phyloP scores from a whole-genome alignment of 2,888 invertebrate genomes.

The Lasioglossum zephyrum region DNA sequence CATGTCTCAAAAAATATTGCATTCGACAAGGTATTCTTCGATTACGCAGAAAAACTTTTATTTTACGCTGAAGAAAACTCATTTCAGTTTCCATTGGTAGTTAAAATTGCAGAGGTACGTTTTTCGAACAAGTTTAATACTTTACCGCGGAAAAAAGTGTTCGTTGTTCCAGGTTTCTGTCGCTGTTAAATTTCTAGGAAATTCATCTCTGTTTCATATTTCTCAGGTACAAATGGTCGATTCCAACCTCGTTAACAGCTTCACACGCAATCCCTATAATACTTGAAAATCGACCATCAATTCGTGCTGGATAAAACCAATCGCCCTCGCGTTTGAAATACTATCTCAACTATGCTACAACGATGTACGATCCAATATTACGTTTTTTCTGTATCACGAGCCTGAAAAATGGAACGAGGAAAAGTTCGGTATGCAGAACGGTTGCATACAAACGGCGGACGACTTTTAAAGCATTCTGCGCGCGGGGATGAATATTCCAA shows the following conservation, averaged over 20 bases:
- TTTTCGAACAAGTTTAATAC: neutral
- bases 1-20: neutral
- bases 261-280: slow-evolving; percentile 13
- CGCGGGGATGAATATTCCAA: neutral
- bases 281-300: slow-evolving; percentile 47
- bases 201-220: slow-evolving; percentile 12
- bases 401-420: slow-evolving; percentile 9
- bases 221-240: slow-evolving; percentile 17
- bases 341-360: slow-evolving; percentile 18
- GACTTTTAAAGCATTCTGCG: slow-evolving; percentile 13
- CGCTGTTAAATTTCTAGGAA: neutral
- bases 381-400: slow-evolving; percentile 2
- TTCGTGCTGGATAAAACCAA: slow-evolving; percentile 31
- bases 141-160: neutral
- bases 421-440: slow-evolving; percentile 1
- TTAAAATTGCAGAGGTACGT: neutral
- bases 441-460: neutral
- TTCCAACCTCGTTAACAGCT: slow-evolving; percentile 35
- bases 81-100: neutral
- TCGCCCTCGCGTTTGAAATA: slow-evolving; percentile 30
- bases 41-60: neutral
- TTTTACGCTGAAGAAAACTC: neutral
- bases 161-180: neutral
- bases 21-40: neutral
- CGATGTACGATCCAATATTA: slow-evolving; percentile 15